These are phyloP conservation scores for Todiramphus chloris DNA, from an alignment of 2,113 vertebrate species.

Conservation along the genomic window DNA sequence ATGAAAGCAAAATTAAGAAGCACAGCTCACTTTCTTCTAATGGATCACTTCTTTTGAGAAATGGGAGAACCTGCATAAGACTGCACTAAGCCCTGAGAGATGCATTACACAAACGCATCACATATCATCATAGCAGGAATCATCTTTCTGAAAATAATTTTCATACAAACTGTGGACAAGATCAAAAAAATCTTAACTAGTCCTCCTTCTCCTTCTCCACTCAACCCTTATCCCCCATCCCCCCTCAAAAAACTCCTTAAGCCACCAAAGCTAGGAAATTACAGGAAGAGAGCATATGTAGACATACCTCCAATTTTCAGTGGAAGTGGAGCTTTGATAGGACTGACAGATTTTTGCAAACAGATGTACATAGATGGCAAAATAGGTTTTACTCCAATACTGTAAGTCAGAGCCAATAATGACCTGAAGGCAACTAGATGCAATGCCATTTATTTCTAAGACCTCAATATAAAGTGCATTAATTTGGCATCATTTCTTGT, in stretches of 20 bases:
- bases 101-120: not conserved
- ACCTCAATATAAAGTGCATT: not conserved
- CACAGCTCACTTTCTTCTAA: not conserved
- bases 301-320: not conserved
- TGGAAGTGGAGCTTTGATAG: not conserved
- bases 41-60: not conserved
- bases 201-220: not conserved
- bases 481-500: not conserved
- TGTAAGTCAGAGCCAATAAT: not conserved
- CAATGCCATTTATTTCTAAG: not conserved
- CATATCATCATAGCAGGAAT: not conserved
- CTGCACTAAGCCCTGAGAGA: not conserved
- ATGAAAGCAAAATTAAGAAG: constrained; percentile 21
- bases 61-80: not conserved
- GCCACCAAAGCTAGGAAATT: not conserved
- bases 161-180: not conserved
- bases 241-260: not conserved
- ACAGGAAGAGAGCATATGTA: not conserved
- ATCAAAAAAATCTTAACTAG: not conserved
- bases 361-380: not conserved
- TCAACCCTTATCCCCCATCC: not conserved
- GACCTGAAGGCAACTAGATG: not conserved
- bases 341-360: not conserved
- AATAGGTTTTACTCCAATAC: not conserved
- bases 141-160: not conserved